phyloP scores from a whole-genome alignment of 2,888 invertebrate species.

The Pollenia griseotomentosa region DNA sequence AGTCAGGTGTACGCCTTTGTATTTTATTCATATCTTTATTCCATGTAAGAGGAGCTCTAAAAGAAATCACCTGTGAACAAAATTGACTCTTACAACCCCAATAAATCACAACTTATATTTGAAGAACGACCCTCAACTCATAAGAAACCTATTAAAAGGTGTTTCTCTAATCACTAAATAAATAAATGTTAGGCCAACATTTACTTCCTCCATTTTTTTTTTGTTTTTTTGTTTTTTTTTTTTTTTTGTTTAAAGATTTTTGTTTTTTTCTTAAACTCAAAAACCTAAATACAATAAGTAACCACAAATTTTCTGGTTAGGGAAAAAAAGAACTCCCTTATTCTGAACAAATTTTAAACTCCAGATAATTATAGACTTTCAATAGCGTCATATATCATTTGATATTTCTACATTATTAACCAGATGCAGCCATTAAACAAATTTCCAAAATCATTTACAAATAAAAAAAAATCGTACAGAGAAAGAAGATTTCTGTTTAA shows the following conservation, averaged over 20 bases:
- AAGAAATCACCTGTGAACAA: slow-evolving; percentile 48
- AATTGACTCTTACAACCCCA: slow-evolving; percentile 61
- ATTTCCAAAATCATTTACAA: slow-evolving; percentile 51
- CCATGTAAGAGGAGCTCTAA: not conserved
- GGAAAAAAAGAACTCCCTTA: slow-evolving; percentile 24
- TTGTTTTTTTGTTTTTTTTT: not conserved
- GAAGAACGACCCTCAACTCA: not conserved
- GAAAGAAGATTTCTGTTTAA: slow-evolving; percentile 44
- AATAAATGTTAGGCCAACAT: slow-evolving; percentile 60
- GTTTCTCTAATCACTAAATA: slow-evolving; percentile 68
- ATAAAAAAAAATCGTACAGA: slow-evolving; percentile 14
- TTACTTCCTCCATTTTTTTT: slow-evolving; percentile 31
- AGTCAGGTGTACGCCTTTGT: not conserved
- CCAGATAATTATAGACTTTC: slow-evolving; percentile 71
- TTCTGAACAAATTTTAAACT: slow-evolving; percentile 33
- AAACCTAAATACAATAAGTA: slow-evolving; percentile 63
- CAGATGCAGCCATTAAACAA: slow-evolving; percentile 13
- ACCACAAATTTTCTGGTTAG: slow-evolving; percentile 65
- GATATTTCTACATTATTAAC: slow-evolving; percentile 54
- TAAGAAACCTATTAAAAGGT: slow-evolving; percentile 54
- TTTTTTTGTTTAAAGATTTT: not conserved
- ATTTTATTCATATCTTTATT: not conserved
- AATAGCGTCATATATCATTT: slow-evolving; percentile 71
- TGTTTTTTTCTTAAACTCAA: not conserved
- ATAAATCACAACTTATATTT: slow-evolving; percentile 66